Percentiles rank a stretch among this genome's conserved stretches.
These are phyloP conservation scores for Drosophila flavopinicola DNA, from an alignment of 2,888 invertebrate species.

Conservation along the genomic window DNA sequence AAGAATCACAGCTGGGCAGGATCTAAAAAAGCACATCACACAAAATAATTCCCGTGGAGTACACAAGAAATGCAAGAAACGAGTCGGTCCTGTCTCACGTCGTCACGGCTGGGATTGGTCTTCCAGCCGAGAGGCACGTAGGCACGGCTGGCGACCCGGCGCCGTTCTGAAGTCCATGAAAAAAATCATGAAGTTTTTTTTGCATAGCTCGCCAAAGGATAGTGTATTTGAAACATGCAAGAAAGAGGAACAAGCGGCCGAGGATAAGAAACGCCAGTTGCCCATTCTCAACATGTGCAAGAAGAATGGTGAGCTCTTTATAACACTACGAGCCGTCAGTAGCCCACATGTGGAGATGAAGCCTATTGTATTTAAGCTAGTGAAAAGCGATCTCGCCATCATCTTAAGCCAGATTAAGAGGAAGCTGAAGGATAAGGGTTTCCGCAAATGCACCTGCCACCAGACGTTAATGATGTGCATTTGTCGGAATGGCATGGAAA, in stretches of 20 bases:
- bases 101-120: constrained; percentile 90
- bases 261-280: constrained; percentile 70
- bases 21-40: not conserved
- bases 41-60: constrained; percentile 68
- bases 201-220: constrained; percentile 64
- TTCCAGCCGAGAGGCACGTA: constrained; percentile 52
- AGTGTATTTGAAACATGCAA: constrained; percentile 26
- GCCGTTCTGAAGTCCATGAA: constrained; percentile 80
- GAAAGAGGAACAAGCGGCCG: constrained; percentile 81
- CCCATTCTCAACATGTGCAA: constrained; percentile 88
- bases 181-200: constrained; percentile 80
- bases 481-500: constrained; percentile 81
- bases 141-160: constrained; percentile 82
- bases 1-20: no score
- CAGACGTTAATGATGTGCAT: constrained; percentile 84
- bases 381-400: constrained; percentile 85
- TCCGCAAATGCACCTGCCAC: constrained; percentile 86
- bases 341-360: constrained; percentile 76
- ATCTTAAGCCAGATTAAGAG: constrained; percentile 86
- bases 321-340: constrained; percentile 83
- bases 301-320: constrained; percentile 87
- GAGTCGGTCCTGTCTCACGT: constrained; percentile 85
- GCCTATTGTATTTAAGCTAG: constrained; percentile 88
- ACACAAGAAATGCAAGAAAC: constrained; percentile 86
- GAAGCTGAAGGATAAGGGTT: constrained; percentile 85